A percentile compares a stretch with the other conserved stretches of the same genome.
These are phyloP conservation scores for Silurus asotus DNA, from an alignment of 2,113 vertebrate genomes.

Conservation along the genomic window DNA sequence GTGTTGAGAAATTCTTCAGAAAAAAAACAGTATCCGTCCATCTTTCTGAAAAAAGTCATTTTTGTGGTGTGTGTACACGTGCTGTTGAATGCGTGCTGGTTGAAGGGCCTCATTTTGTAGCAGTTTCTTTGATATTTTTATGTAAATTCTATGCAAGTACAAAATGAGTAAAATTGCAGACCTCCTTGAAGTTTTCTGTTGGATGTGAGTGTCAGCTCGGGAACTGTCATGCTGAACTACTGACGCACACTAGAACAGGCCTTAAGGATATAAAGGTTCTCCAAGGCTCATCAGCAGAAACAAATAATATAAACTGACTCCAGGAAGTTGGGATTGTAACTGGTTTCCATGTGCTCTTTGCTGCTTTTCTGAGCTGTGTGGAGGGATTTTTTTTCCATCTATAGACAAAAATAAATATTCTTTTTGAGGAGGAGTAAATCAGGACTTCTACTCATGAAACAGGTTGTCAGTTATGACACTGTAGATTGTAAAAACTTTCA, in stretches of 20 bases:
- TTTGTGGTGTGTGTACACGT: constrained; percentile 27
- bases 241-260: constrained; percentile 45
- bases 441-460: neutral
- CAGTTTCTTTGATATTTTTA: constrained; percentile 65
- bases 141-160: constrained; percentile 83
- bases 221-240: constrained; percentile 36
- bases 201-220: constrained; percentile 67
- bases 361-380: constrained; percentile 11
- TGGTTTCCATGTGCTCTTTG: constrained; percentile 27
- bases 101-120: constrained; percentile 44
- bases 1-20: constrained; percentile 68
- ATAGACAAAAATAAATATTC: constrained; percentile 11
- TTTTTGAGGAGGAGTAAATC: constrained; percentile 17
- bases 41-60: constrained; percentile 66
- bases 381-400: constrained; percentile 32
- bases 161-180: constrained; percentile 71
- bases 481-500: constrained; percentile 18
- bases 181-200: constrained; percentile 67
- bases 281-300: constrained; percentile 35
- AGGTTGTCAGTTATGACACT: neutral
- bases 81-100: constrained; percentile 38
- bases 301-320: constrained; percentile 42
- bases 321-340: constrained; percentile 17
- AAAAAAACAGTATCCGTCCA: constrained; percentile 73
- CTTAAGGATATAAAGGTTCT: constrained; percentile 36